Conservation (phyloP, 2,888 invertebrate genomes). For the Agrotis puta region DNA sequence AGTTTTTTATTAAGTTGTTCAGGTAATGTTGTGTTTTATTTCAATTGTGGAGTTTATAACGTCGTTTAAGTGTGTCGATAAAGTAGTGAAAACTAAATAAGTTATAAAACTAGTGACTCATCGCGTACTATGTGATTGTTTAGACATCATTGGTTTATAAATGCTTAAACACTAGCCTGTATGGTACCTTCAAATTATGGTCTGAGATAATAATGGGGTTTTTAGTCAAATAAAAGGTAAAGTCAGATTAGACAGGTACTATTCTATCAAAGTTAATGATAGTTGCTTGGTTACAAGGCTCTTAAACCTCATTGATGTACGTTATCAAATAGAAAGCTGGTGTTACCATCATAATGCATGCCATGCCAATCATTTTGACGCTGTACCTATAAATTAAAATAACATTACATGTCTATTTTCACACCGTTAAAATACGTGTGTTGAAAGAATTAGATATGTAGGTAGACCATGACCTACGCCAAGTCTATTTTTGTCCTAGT, state of each 20-base stretch:
- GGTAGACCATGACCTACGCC: too few species aligned
- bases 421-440: too few species aligned
- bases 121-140: neutral
- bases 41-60: constrained; percentile 8
- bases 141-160: neutral
- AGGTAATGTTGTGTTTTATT: constrained; percentile 54
- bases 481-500: too few species aligned
- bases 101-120: constrained; percentile 24
- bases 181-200: neutral
- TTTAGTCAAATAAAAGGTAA: too few species aligned
- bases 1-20: constrained; percentile 33
- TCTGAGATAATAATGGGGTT: neutral
- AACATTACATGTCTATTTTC: too few species aligned
- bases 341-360: too few species aligned
- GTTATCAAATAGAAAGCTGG: neutral
- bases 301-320: neutral
- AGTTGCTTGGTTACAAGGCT: constrained; percentile 30
- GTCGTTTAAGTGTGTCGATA: constrained; percentile 42
- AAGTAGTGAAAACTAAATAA: constrained; percentile 22
- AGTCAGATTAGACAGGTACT: neutral
- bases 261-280: constrained; percentile 8
- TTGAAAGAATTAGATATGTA: too few species aligned
- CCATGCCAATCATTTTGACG: too few species aligned
- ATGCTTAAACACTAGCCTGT: neutral
- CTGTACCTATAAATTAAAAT: too few species aligned